These are phyloP conservation scores for Ophonus ardosiacus DNA, from an alignment of 2,888 invertebrate species.

Conservation along the genomic window DNA sequence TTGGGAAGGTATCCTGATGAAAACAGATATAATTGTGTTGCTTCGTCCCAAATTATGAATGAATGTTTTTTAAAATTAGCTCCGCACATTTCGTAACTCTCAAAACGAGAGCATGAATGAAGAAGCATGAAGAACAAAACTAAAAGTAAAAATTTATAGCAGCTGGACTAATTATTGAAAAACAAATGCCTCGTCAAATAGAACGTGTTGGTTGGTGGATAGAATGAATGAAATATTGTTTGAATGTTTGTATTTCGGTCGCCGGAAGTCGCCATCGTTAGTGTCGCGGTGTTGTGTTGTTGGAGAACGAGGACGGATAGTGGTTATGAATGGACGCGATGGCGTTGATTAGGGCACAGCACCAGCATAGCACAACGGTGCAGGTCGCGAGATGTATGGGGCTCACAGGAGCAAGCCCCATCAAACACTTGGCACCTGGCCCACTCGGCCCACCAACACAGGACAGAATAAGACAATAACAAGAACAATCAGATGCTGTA, in stretches of 20 bases:
- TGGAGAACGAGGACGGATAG: conserved; percentile 31
- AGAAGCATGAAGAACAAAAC: conserved; percentile 8
- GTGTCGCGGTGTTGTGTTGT: conserved; percentile 22
- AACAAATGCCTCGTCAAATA: conserved; percentile 40
- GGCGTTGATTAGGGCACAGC: conserved; percentile 50
- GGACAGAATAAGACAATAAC: background rate
- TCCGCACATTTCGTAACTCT: background rate
- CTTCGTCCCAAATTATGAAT: background rate
- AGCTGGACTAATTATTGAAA: conserved; percentile 42
- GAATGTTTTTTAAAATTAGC: background rate
- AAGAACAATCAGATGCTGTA: too few species aligned
- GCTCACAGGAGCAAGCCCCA: conserved; percentile 40
- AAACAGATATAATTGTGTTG: background rate
- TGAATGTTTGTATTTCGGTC: conserved; percentile 19
- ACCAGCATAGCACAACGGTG: too few species aligned
- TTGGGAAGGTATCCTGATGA: background rate
- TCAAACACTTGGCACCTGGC: conserved; percentile 54
- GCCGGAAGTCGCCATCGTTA: conserved; percentile 52
- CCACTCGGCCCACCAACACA: conserved; percentile 15
- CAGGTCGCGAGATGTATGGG: conserved; percentile 51
- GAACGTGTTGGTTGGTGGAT: background rate
- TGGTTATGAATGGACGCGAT: conserved; percentile 53
- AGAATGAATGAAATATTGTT: conserved; percentile 56
- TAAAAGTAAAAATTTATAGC: conserved; percentile 35
- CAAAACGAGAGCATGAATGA: conserved; percentile 44